These are phyloP conservation scores for Centrocercus urophasianus DNA, from an alignment of 2,113 vertebrate species.

Conservation along the genomic window DNA sequence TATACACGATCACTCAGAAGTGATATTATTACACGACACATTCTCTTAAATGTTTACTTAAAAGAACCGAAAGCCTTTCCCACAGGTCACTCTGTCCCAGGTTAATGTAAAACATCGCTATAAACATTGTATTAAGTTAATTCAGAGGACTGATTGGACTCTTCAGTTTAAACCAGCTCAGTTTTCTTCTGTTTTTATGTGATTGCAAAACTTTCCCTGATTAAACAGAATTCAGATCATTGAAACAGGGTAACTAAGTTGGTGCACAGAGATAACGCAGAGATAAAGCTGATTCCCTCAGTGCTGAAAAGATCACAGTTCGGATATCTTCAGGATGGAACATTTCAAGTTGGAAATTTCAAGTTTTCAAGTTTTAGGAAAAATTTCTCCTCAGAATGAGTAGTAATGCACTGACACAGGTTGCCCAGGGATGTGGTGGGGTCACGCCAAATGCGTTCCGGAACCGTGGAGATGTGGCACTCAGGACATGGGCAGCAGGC, in stretches of 20 bases:
- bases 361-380: no score
- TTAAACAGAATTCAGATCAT: neutral
- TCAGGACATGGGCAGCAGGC: no score
- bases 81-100: neutral
- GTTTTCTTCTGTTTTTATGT: neutral
- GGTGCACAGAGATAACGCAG: neutral
- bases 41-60: neutral
- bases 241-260: neutral
- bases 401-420: no score
- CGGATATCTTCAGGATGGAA: no score
- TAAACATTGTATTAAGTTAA: conserved; percentile 1
- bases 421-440: no score
- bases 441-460: no score
- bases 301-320: neutral
- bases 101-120: conserved; percentile 1
- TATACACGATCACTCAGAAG: neutral
- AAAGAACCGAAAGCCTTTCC: neutral
- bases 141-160: neutral
- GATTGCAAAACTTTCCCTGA: neutral
- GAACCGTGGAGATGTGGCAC: no score
- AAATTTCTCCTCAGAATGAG: no score
- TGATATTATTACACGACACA: neutral
- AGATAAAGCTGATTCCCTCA: neutral
- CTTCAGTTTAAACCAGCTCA: neutral
- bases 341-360: no score